Conservation (phyloP, 2,797 vertebrate genomes). For the Chiroxiphia lanceolata region DNA sequence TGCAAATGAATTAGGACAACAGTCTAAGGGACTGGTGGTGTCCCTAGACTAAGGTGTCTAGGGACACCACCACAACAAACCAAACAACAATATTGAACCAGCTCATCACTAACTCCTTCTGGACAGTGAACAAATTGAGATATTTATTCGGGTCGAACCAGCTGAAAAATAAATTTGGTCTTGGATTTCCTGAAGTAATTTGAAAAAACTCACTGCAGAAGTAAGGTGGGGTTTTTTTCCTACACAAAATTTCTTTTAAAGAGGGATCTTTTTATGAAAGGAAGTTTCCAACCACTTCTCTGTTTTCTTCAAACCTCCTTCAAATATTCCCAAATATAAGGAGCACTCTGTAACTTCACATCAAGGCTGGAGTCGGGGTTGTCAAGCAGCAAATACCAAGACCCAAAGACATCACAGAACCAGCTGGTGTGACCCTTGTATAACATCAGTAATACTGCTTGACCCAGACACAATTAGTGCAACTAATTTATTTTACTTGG, state of each 20-base stretch:
- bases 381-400: neutral
- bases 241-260: neutral
- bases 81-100: neutral
- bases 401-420: neutral
- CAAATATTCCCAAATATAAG: neutral
- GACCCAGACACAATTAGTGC: neutral
- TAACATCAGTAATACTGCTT: neutral
- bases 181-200: neutral
- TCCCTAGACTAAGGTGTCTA: too few relatives aligned
- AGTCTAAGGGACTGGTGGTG: neutral
- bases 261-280: neutral
- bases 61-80: neutral
- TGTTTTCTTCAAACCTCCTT: neutral
- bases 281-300: neutral
- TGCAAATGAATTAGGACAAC: neutral
- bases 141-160: neutral
- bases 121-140: neutral
- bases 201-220: neutral
- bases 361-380: neutral
- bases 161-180: neutral
- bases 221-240: accelerated
- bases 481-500: neutral
- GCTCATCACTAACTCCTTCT: neutral
- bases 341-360: neutral
- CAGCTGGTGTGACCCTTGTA: neutral